Evolutionary conservation across 2,797 vertebrate genomes (phyloP), one percentile per base, ranked within the genome.

Genomic region (Furcifer pardalis): DNA sequence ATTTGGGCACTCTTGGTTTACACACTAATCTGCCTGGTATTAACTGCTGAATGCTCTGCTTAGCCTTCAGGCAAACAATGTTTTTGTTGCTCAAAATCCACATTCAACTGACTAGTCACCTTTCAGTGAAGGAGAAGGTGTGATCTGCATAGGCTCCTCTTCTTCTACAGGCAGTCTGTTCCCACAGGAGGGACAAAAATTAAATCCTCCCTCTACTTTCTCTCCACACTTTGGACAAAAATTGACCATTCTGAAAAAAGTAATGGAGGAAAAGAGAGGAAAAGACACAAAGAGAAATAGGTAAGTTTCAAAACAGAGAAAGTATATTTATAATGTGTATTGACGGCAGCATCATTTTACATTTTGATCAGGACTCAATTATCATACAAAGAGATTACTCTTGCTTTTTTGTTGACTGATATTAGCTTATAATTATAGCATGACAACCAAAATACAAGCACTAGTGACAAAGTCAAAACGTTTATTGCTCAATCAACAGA

Each of bases 201-300:
- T 96, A 91, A 97, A 99, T 0, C 69, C 59, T 3, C 95, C 90
- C 89, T 97, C 91, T 74, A 97, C 89, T 89, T 94, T 96, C 71
- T 93, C 86, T 86, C 98, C 97, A 93, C 98, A 99, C 4, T 96
- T 93, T n/a, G 98, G 96, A 87, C 98, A 99, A 95, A 97, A 98
- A 88, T 95, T 93, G 81, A 92, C 85, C 96, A 96, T 97, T 87
- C 97, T 97, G 93, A 25, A 77, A 46, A 46, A 85, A 79, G 30
- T 69, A 88, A 71, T 25, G 3, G 1, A 19, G 6, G 56, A n/a
- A 3, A 4, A 1, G 60, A 25, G 19, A 37, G 44, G 10, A 3
- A 56, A 19, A 60, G 30, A 23, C 25, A 52, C 17, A 59, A 1
- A 32, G 1, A 49, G 3, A 73, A 40, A 68, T 25, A 25, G 44